phyloP scores from a whole-genome alignment of 2,797 vertebrate genomes.

The Platyrinchus mystaceus region DNA sequence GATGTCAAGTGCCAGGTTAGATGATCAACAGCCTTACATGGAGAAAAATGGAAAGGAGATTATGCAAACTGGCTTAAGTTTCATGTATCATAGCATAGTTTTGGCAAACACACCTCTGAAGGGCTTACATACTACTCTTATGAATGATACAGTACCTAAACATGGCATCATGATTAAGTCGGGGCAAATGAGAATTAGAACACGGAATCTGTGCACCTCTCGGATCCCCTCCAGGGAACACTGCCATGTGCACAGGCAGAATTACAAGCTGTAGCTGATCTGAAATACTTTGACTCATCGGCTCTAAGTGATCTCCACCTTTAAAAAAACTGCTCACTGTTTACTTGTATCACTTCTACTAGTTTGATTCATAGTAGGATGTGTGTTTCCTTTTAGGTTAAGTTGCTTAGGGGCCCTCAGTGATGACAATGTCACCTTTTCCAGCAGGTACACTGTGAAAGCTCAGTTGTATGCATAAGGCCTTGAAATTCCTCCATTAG shows the following conservation, averaged over 20 bases:
- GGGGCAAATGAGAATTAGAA: neutral
- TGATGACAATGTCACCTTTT: neutral
- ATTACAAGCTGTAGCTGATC: neutral
- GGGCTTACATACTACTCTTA: neutral
- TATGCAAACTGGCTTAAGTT: neutral
- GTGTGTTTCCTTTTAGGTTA: neutral
- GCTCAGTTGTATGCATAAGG: neutral
- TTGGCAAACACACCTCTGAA: neutral
- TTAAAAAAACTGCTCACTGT: neutral
- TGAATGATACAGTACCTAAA: conserved; percentile 8
- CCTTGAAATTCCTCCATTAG: neutral
- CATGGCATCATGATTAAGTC: neutral
- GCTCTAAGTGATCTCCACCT: neutral
- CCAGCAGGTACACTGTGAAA: neutral
- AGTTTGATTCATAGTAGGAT: neutral
- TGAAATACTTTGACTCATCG: neutral
- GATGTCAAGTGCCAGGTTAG: neutral
- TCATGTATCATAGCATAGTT: neutral
- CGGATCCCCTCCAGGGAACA: neutral
- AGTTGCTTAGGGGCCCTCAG: neutral
- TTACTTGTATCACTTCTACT: neutral
- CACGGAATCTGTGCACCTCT: neutral
- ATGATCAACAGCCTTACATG: neutral
- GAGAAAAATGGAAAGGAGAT: neutral
- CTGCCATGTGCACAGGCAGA: neutral